phyloP scores from a whole-genome alignment of 2,888 invertebrate genomes.

The Nudaria mundana region DNA sequence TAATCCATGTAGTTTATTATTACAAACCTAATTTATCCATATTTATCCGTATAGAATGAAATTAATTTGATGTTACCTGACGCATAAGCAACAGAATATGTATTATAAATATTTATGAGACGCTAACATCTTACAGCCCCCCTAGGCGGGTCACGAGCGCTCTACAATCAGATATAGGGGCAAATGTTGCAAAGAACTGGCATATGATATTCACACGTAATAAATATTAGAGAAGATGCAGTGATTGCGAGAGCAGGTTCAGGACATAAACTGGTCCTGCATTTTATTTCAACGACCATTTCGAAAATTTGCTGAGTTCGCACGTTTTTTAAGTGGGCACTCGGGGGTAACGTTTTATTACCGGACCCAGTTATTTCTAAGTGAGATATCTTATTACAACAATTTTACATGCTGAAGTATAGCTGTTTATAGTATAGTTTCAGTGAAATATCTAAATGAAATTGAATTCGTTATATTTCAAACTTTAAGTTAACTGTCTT shows the following conservation, averaged over 20 bases:
- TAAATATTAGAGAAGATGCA: conserved; percentile 79
- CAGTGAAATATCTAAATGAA: not conserved
- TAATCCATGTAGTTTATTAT: too few species aligned
- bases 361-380: conserved; percentile 18
- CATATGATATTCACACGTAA: conserved; percentile 76
- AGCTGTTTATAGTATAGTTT: conserved; percentile 2
- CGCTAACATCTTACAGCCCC: conserved; percentile 36
- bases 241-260: conserved; percentile 70
- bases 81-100: conserved; percentile 25
- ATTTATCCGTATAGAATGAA: conserved; percentile 18
- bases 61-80: conserved; percentile 26
- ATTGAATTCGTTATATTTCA: not conserved
- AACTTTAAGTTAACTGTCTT: too few species aligned
- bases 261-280: conserved; percentile 42
- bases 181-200: conserved; percentile 44
- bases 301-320: conserved; percentile 43
- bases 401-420: conserved; percentile 9
- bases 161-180: conserved; percentile 54
- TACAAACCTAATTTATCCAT: conserved; percentile 11
- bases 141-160: conserved; percentile 39
- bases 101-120: conserved; percentile 36
- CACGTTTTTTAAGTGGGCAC: conserved; percentile 45
- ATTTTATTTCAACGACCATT: conserved; percentile 46
- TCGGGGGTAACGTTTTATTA: conserved; percentile 43
- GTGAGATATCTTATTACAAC: conserved; percentile 20